A percentile compares a stretch with the other conserved stretches of the same genome.
These are phyloP conservation scores for Chydorus sphaericus DNA, from an alignment of 2,888 invertebrate species.

Conservation along the genomic window DNA sequence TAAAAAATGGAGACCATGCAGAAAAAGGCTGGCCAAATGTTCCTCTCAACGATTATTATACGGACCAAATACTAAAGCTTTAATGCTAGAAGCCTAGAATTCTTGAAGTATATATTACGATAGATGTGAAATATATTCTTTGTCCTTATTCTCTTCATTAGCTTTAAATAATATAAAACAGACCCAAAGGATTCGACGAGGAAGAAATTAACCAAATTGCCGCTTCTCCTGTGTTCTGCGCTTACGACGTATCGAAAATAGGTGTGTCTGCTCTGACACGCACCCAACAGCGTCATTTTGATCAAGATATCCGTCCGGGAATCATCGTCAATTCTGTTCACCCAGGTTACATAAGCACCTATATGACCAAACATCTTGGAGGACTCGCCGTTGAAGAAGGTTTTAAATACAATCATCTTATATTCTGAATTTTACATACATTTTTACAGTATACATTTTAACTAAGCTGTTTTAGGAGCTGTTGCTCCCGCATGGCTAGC, in stretches of 20 bases:
- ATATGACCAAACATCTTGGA: slow-evolving; percentile 6
- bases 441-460: background rate
- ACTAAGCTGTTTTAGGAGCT: slow-evolving; percentile 18
- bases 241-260: slow-evolving; percentile 58
- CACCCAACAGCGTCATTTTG: slow-evolving; percentile 47
- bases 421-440: too few relatives aligned
- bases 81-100: too few relatives aligned
- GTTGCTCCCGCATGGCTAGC: slow-evolving; percentile 27
- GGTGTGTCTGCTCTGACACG: slow-evolving; percentile 37
- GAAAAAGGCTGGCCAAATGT: slow-evolving; percentile 17
- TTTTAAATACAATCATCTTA: background rate
- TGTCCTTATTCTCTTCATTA: background rate
- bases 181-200: slow-evolving; percentile 34
- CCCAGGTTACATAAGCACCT: slow-evolving; percentile 10
- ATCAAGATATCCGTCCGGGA: slow-evolving; percentile 29
- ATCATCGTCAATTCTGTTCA: slow-evolving; percentile 30
- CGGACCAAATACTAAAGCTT: too few relatives aligned
- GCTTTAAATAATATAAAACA: too few relatives aligned
- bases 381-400: slow-evolving; percentile 7
- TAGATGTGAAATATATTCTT: too few relatives aligned
- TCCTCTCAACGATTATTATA: too few relatives aligned
- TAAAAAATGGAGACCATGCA: slow-evolving; percentile 32
- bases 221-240: slow-evolving; percentile 45
- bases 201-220: slow-evolving; percentile 31
- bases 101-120: too few relatives aligned